Evolutionary conservation across 2,888 invertebrate genomes (phyloP).

Genomic region (Cantharis rufa): DNA sequence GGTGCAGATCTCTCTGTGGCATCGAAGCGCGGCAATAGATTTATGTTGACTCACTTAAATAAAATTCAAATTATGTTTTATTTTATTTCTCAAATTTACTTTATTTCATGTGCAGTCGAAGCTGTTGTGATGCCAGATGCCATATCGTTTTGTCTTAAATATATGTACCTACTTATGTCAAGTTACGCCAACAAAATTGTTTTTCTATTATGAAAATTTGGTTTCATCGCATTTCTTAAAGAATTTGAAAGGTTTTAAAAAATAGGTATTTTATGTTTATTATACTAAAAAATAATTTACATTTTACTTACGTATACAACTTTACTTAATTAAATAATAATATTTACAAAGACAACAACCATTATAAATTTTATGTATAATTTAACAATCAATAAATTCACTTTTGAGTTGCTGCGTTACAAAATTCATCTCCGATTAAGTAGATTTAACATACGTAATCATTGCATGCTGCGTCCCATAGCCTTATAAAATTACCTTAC

Average conservation of each 20-base stretch:
- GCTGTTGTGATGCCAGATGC: too few relatives aligned
- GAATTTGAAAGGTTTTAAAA: neutral
- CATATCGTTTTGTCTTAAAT: too few relatives aligned
- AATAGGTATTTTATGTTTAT: neutral
- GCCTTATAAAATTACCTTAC: constrained; percentile 47
- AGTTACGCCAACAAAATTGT: too few relatives aligned
- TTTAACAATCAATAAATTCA: constrained; percentile 15
- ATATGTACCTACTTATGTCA: too few relatives aligned
- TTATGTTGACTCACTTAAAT: too few relatives aligned
- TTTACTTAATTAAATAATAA: constrained; percentile 28
- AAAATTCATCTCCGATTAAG: constrained; percentile 17
- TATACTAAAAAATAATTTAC: neutral
- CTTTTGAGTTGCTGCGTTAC: constrained; percentile 29
- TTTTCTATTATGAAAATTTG: too few relatives aligned
- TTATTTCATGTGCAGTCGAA: too few relatives aligned
- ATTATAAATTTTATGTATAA: constrained; percentile 38
- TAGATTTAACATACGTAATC: constrained; percentile 27
- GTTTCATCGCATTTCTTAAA: neutral
- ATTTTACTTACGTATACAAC: neutral
- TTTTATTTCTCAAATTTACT: too few relatives aligned
- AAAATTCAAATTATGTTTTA: too few relatives aligned
- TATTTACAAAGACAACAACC: constrained; percentile 50
- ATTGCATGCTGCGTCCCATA: constrained; percentile 50
- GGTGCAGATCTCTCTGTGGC: too few relatives aligned
- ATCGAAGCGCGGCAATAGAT: too few relatives aligned